Evolutionary conservation across 1,140 invertebrate genomes (phyloP).

Genomic region (Dinothrombium tinctorium): DNA sequence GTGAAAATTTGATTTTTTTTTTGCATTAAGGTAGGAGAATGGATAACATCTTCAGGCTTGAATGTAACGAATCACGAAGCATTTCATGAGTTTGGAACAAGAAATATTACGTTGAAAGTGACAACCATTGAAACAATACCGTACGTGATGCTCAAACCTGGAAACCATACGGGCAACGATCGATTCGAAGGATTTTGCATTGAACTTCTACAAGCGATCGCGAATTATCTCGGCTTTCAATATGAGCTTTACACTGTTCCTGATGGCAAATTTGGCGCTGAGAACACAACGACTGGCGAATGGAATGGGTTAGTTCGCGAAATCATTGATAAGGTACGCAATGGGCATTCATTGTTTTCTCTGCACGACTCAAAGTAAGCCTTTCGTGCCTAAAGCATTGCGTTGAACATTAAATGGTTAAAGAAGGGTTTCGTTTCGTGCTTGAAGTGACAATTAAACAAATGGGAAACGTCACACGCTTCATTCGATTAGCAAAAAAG

Average conservation of each 20-base stretch:
- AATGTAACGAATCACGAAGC: conserved; percentile 7
- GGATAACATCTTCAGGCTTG: conserved; percentile 2
- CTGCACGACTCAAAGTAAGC: background rate
- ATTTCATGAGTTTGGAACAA: conserved; percentile 11
- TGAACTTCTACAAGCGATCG: conserved; percentile 27
- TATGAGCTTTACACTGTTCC: conserved; percentile 31
- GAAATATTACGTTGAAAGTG: conserved; percentile 8
- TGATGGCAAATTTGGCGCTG: conserved; percentile 22
- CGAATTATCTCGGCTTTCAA: conserved; percentile 51
- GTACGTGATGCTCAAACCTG: conserved; percentile 14
- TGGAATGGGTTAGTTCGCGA: conserved; percentile 74
- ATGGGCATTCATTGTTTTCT: background rate
- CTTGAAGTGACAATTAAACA: too few relatives aligned
- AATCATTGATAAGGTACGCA: conserved; percentile 30
- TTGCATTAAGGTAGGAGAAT: conserved; percentile 29
- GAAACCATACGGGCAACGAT: conserved; percentile 39
- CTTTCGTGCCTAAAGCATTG: too few relatives aligned
- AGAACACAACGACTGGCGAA: conserved; percentile 23
- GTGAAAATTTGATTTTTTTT: too few relatives aligned
- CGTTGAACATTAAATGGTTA: too few relatives aligned
- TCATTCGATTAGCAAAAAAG: too few relatives aligned
- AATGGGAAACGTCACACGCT: too few relatives aligned
- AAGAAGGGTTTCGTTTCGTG: too few relatives aligned
- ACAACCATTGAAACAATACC: conserved; percentile 23
- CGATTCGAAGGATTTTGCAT: conserved; percentile 56